Base-by-base conservation (phyloP, 2,113 vertebrate species). In the Scomber scombrus region DNA sequence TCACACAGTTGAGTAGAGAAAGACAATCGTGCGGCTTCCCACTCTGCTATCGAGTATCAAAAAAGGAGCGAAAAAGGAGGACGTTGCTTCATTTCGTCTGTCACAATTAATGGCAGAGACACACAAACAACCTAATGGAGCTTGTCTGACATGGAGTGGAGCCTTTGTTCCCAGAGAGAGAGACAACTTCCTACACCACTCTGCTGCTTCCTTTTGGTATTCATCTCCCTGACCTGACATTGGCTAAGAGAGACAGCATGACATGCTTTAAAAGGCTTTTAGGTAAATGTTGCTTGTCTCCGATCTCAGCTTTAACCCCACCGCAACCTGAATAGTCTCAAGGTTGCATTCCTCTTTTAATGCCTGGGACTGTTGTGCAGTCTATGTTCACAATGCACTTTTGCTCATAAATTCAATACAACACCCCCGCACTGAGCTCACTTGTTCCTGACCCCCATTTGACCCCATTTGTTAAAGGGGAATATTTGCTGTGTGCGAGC, bases 361-460 rank as follows among this genome's bases (percentile, higher is more conserved):
- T 71, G 71, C 67, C 56, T 76, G 29, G 58, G 54, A 62, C 19
- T 58, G 69, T 66, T 63, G 47, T 1, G 3, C 31, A 60, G 50
- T 19, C 57, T 75, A 16, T 47, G 63, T 50, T 81, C 71, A 75
- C 45, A 65, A 77, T 64, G 34, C 47, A 55, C 15, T 18, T 68
- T 85, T 71, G 64, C 64, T 75, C 13, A 15, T 71, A 77, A 70
- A 81, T 76, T 85, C 73, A 75, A 88, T 80, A 63, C 57, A 78
- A 58, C 71, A 49, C 77, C 82, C 64, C 61, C 31, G 15, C 52
- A 57, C 15, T 46, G 23, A 85, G 75, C 78, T 74, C 74, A 70
- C 80, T 82, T 29, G 23, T 83, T 60, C 29, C 75, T 75, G 76
- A 89, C 88, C 85, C 77, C 50, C 47, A 54, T 89, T 78, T 89